Conservation (phyloP, 2,797 vertebrate species). For the Poecilia velifera region DNA sequence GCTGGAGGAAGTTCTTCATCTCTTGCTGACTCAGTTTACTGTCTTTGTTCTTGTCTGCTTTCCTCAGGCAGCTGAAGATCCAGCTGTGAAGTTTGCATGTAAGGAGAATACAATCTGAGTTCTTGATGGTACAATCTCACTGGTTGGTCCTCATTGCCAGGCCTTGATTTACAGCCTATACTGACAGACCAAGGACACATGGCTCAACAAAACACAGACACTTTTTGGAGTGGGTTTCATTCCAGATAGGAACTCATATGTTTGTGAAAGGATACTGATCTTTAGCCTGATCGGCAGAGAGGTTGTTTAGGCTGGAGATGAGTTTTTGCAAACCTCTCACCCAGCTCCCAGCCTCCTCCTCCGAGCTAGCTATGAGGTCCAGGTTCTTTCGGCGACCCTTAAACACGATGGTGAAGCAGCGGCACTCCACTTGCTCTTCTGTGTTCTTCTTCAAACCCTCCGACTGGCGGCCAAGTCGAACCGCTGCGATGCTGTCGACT, state of each 20-base stretch:
- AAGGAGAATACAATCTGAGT: slow-evolving; percentile 69
- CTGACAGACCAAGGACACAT: not conserved
- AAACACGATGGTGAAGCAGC: slow-evolving; percentile 94
- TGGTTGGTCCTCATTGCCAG: not conserved
- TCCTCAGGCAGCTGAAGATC: slow-evolving; percentile 91
- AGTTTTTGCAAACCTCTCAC: slow-evolving; percentile 87
- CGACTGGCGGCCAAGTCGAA: slow-evolving; percentile 90
- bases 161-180: not conserved
- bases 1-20: slow-evolving; percentile 88
- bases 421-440: slow-evolving; percentile 83
- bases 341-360: slow-evolving; percentile 90
- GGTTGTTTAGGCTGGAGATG: slow-evolving; percentile 78
- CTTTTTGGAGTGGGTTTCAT: not conserved
- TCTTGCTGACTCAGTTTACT: slow-evolving; percentile 91
- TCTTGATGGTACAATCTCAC: not conserved
- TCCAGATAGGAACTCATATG: not conserved
- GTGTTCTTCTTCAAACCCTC: slow-evolving; percentile 92
- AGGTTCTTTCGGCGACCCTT: slow-evolving; percentile 90
- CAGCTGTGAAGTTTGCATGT: slow-evolving; percentile 84
- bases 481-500: slow-evolving; percentile 88
- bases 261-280: slow-evolving; percentile 93
- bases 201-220: not conserved
- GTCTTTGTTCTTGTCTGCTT: slow-evolving; percentile 95
- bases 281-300: slow-evolving; percentile 85
- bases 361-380: slow-evolving; percentile 90